Conservation (phyloP, 2,113 vertebrate species). For the Dipodomys merriami region DNA sequence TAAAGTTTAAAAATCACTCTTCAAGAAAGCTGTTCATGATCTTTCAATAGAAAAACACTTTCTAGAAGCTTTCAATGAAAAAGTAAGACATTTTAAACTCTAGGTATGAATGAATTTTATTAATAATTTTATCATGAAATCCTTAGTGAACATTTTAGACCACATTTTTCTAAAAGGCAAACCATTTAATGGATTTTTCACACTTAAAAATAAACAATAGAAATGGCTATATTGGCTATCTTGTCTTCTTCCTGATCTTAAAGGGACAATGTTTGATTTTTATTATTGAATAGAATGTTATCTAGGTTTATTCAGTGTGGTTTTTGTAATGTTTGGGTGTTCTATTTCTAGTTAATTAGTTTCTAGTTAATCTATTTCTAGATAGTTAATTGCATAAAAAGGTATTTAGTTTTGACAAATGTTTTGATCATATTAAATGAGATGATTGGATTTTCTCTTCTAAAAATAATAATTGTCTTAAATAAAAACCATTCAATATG, state of each 20-base stretch:
- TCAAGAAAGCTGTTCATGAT: constrained; percentile 58
- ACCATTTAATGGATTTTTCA: constrained; percentile 43
- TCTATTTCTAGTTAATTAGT: too few species aligned
- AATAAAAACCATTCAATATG: constrained; percentile 23
- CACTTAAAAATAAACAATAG: neutral
- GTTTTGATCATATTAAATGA: too few species aligned
- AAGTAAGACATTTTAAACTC: constrained; percentile 50
- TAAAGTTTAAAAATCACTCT: constrained; percentile 71
- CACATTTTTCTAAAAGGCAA: constrained; percentile 39
- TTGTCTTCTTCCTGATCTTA: too few species aligned
- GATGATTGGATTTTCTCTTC: too few species aligned
- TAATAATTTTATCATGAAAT: constrained; percentile 59
- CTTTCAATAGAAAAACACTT: constrained; percentile 69
- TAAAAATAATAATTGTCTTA: neutral
- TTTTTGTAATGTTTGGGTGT: too few species aligned
- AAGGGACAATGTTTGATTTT: too few species aligned
- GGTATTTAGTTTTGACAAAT: too few species aligned
- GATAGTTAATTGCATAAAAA: too few species aligned
- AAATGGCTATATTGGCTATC: too few species aligned
- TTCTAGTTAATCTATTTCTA: too few species aligned
- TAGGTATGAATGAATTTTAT: constrained; percentile 62
- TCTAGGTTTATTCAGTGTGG: too few species aligned
- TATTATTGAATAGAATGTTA: too few species aligned
- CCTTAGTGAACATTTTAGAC: constrained; percentile 21
- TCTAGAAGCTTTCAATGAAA: constrained; percentile 55